phyloP scores from a whole-genome alignment of 1,140 invertebrate species.

The Leptestheria dahalacensis region DNA sequence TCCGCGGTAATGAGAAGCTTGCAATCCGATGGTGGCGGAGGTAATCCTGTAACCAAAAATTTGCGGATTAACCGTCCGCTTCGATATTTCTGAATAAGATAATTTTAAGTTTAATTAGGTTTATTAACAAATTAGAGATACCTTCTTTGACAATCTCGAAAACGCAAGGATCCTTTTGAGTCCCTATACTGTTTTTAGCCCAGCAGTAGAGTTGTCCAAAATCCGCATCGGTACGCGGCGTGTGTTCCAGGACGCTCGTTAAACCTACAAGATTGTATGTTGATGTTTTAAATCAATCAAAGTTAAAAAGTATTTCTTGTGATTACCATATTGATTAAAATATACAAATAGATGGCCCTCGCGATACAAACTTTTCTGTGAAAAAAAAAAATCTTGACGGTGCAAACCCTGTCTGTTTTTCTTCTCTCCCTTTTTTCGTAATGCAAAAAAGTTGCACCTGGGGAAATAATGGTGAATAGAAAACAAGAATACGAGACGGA shows the following conservation, averaged over 20 bases:
- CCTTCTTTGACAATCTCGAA: constrained; percentile 46
- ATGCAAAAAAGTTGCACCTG: no score
- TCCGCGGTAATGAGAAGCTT: background rate
- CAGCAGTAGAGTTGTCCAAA: constrained; percentile 69
- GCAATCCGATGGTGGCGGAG: constrained; percentile 2
- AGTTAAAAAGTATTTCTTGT: no score
- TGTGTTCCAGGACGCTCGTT: constrained; percentile 49
- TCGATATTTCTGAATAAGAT: background rate
- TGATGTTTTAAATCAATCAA: no score
- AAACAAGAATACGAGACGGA: no score
- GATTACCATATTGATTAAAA: no score
- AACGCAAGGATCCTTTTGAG: constrained; percentile 59
- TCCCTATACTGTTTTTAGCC: constrained; percentile 66
- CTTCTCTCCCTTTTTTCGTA: no score
- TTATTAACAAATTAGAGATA: background rate
- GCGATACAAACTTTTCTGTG: no score
- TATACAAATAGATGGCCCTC: no score
- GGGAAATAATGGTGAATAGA: no score
- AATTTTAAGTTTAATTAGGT: background rate
- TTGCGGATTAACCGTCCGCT: background rate
- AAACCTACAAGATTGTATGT: constrained; percentile 35
- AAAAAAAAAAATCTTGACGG: no score
- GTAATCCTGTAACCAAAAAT: background rate
- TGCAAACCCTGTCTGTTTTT: no score
- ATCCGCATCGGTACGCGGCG: constrained; percentile 43